Evolutionary conservation across 2,888 invertebrate genomes (phyloP).

Genomic region (Heliconius sara): DNA sequence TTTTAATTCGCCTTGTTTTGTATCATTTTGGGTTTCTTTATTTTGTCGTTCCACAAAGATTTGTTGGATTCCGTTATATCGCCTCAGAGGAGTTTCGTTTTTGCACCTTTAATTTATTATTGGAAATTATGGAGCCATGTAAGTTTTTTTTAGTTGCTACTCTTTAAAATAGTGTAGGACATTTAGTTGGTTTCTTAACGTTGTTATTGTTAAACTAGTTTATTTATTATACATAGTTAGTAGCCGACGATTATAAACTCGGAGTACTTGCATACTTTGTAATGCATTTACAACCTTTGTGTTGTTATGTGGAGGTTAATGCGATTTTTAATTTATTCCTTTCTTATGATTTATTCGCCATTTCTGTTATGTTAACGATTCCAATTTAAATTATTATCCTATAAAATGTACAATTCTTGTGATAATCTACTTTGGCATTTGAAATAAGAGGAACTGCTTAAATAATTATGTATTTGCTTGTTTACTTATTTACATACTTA

Average conservation of each 20-base stretch:
- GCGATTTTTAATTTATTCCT: conserved; percentile 73
- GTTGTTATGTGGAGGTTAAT: conserved; percentile 66
- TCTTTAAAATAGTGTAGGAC: not conserved
- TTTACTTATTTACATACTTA: not conserved
- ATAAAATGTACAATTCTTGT: conserved; percentile 73
- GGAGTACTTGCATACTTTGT: conserved; percentile 37
- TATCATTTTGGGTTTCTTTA: conserved; percentile 81
- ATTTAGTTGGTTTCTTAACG: not conserved
- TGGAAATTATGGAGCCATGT: conserved; percentile 11
- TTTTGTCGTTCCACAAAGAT: conserved; percentile 70
- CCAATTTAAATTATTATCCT: conserved; percentile 64
- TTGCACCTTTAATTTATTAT: conserved; percentile 27
- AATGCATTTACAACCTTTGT: conserved; percentile 58
- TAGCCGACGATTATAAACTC: conserved; percentile 24
- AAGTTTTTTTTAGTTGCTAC: not conserved
- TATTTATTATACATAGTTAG: conserved; percentile 7
- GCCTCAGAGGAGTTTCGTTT: conserved; percentile 33
- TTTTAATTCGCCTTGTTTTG: conserved; percentile 82
- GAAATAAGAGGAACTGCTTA: not conserved
- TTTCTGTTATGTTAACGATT: conserved; percentile 68
- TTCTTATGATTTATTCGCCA: conserved; percentile 73
- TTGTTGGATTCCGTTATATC: conserved; percentile 59
- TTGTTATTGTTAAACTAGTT: conserved; percentile 15
- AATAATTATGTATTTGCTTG: not conserved
- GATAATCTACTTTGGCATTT: conserved; percentile 64